Evolutionary conservation across 2,797 vertebrate genomes (phyloP).

Genomic region (Oryzias dopingdopingensis): DNA sequence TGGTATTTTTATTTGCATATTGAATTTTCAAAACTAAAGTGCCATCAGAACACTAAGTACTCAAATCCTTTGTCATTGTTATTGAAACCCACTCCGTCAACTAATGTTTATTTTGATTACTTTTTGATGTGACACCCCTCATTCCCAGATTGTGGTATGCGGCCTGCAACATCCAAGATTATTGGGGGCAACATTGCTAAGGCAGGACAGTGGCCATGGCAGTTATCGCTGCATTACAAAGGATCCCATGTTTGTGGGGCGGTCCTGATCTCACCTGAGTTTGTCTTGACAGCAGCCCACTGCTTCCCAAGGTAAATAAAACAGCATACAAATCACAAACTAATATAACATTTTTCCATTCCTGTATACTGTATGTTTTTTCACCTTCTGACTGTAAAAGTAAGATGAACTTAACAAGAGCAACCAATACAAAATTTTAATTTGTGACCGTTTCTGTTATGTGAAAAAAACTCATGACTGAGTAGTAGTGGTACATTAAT

Average conservation of each 20-base stretch:
- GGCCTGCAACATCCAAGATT: conserved; percentile 77
- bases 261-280: conserved; percentile 82
- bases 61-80: neutral
- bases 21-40: neutral
- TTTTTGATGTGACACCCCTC: conserved; percentile 4
- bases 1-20: no score
- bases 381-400: no score
- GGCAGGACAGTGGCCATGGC: conserved; percentile 87
- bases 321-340: neutral
- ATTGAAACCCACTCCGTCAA: neutral
- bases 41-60: neutral
- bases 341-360: no score
- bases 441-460: neutral
- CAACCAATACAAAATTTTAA: no score
- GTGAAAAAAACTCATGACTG: no score
- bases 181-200: conserved; percentile 81
- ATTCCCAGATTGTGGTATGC: conserved; percentile 82
- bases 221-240: conserved; percentile 81
- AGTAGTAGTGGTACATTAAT: neutral
- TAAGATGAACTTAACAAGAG: no score
- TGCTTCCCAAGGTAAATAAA: conserved; percentile 86
- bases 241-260: conserved; percentile 82
- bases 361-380: no score
- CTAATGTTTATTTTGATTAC: neutral
- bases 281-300: conserved; percentile 88